Conservation (phyloP, 2,797 vertebrate genomes). For the Muraenolepis orangiensis region DNA sequence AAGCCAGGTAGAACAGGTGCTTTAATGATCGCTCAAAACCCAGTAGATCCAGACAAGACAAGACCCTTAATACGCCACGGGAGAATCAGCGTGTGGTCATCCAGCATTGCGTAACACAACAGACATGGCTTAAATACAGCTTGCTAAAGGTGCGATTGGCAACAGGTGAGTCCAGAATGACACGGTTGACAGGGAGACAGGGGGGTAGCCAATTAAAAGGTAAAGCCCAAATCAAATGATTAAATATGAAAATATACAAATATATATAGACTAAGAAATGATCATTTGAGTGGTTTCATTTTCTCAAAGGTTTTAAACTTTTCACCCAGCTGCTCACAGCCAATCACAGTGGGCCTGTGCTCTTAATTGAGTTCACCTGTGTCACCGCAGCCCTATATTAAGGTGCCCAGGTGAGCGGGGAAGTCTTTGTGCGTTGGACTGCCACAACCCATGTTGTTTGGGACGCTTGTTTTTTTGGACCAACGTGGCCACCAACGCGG, state of each 20-base stretch:
- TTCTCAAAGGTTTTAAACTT: neutral
- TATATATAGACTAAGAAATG: neutral
- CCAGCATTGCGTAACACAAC: no score
- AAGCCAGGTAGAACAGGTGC: no score
- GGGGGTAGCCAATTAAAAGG: neutral
- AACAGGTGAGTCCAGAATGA: no score
- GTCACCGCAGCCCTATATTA: neutral
- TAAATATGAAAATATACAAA: neutral
- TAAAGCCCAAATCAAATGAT: neutral
- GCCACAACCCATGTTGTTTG: neutral
- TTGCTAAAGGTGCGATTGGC: no score
- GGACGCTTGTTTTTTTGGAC: neutral
- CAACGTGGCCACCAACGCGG: neutral
- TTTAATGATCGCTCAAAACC: no score
- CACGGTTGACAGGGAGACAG: no score
- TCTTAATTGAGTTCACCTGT: neutral
- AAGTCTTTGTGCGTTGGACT: neutral
- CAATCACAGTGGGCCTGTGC: neutral
- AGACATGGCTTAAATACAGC: no score
- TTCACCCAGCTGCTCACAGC: neutral
- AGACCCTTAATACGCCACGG: no score
- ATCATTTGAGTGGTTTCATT: neutral
- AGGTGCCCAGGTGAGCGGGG: neutral
- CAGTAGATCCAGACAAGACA: no score
- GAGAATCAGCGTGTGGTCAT: no score